Evolutionary conservation across 2,113 vertebrate species (phyloP).

Genomic region (Zapornia atra): DNA sequence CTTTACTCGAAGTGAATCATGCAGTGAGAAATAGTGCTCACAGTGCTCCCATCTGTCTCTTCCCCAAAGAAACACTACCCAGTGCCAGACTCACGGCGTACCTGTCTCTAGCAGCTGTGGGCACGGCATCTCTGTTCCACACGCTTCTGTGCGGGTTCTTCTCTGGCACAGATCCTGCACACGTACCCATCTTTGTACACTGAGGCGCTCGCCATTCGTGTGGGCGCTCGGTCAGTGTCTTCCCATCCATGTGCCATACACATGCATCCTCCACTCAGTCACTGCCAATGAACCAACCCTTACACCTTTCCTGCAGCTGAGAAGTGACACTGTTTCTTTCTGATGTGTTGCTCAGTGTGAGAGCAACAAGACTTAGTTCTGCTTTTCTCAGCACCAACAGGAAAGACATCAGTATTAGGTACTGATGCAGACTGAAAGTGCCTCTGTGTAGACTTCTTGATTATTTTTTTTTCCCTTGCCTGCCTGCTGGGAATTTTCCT

Average conservation of each 20-base stretch:
- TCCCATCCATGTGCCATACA: not conserved
- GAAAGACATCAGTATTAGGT: not conserved
- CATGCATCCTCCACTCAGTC: not conserved
- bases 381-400: conserved; percentile 1
- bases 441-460: not conserved
- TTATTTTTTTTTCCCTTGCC: not conserved
- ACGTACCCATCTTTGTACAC: not conserved
- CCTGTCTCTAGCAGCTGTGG: not conserved
- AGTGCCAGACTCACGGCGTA: not conserved
- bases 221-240: not conserved
- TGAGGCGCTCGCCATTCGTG: not conserved
- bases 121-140: not conserved
- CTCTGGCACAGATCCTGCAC: not conserved
- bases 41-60: not conserved
- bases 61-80: not conserved
- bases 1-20: not conserved
- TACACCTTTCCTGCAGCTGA: conserved; percentile 1
- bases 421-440: not conserved
- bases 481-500: conserved; percentile 36
- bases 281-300: not conserved
- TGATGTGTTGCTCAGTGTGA: not conserved
- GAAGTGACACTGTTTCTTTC: not conserved
- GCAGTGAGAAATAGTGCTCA: conserved; percentile 33
- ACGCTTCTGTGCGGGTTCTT: not conserved
- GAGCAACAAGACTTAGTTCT: not conserved